Evolutionary conservation across 2,113 vertebrate genomes (phyloP), one percentile per base, ranked within the genome.

Genomic region (Oryzias celebensis): DNA sequence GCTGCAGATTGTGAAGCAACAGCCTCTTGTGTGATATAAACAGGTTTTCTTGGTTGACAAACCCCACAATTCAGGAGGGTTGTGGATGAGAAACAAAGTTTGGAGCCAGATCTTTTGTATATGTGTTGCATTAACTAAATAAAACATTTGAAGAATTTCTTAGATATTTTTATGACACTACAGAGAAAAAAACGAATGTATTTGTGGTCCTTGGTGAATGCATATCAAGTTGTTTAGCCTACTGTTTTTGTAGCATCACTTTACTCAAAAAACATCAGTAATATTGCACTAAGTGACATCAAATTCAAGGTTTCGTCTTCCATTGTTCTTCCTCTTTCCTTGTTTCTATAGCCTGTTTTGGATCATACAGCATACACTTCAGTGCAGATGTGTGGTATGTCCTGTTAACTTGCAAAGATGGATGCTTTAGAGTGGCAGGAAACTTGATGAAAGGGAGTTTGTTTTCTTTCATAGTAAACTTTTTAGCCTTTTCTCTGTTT

Each of bases 141-240:
- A 54, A 73, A 52, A 20, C 18, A 23, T 48, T 49, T 58, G 41
- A 53, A 15, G 52, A 36, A 14, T 20, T 69, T 42, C 42, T 42
- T 15, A 36, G 31, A 66, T 55, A 43, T 53, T 41, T 24, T 43
- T 62, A 45, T 46, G 24, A 60, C 43, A 51, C 10, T 52, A 14
- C 16, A 14, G 49, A 12, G 1, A 20, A 56, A 4, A 31, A 46
- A 31, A 6, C 18, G 52, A 58, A 42, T 20, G 52, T 23, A 28
- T 62, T 47, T 20, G 36, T 36, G 59, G 68, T 73, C 62, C 56
- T 36, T 12, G 7, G 47, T 26, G 41, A 60, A 55, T 74, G 22
- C 42, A 43, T 36, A 20, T 42, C 1, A 28, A 68, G 56, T 12
- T 28, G 41, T 46, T 53, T 42, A 24, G 20, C 7, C 7, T 43